These are phyloP conservation scores for Strigamia maritima DNA, from an alignment of 2,888 invertebrate genomes.

Conservation along the genomic window DNA sequence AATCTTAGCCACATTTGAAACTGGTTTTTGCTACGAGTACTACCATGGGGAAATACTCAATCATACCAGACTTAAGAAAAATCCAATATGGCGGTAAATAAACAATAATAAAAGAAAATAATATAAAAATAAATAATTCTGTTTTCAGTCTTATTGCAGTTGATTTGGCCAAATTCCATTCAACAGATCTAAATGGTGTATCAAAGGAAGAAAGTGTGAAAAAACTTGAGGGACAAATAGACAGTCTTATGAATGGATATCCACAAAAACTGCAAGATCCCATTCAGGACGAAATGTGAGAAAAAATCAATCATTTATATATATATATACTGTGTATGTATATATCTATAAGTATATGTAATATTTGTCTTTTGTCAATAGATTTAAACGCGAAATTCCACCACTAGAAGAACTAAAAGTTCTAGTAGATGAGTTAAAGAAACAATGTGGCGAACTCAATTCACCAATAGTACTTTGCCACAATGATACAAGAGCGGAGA, in stretches of 20 bases:
- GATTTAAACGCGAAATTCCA: background rate
- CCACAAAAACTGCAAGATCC: background rate
- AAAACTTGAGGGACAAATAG: background rate
- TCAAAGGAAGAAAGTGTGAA: background rate
- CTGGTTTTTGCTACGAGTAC: conserved; percentile 6
- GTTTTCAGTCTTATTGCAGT: background rate
- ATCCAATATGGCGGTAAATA: background rate
- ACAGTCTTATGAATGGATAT: background rate
- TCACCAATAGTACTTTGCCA: conserved; percentile 18
- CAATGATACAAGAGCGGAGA: conserved; percentile 19
- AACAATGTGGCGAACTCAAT: no score
- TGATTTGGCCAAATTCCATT: background rate
- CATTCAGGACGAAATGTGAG: background rate
- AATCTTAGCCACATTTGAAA: conserved; percentile 3
- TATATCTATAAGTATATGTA: no score
- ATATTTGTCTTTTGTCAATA: background rate
- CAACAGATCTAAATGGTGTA: background rate
- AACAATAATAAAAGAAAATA: background rate
- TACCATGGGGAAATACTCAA: background rate
- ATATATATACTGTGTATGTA: background rate
- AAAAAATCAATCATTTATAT: background rate
- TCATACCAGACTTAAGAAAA: background rate
- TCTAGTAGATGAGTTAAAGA: background rate
- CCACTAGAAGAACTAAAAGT: background rate
- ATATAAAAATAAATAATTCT: background rate